Conservation (phyloP, 2,797 vertebrate species). For the Rhyacichthys aspro region DNA sequence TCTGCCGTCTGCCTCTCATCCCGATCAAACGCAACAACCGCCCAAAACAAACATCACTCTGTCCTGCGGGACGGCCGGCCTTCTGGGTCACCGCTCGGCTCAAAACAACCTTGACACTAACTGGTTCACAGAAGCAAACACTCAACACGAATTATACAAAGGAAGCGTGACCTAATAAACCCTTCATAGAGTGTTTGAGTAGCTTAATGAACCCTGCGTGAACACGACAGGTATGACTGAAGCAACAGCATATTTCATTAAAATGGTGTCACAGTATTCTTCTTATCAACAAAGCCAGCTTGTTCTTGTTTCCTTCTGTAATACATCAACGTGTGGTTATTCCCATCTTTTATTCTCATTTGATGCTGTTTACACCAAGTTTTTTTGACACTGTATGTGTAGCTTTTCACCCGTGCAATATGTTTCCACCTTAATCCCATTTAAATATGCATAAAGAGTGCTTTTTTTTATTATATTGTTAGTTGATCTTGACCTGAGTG, state of each 20-base stretch:
- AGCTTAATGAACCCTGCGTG: slow-evolving; percentile 38
- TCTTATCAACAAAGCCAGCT: slow-evolving; percentile 38
- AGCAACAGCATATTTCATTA: slow-evolving; percentile 47
- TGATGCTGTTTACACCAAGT: slow-evolving; percentile 20
- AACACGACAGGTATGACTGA: slow-evolving; percentile 41
- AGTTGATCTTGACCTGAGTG: too few relatives aligned
- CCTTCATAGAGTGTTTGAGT: slow-evolving; percentile 51
- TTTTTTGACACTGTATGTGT: too few relatives aligned
- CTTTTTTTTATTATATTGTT: too few relatives aligned
- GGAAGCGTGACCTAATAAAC: slow-evolving; percentile 41
- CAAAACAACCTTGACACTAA: slow-evolving; percentile 63
- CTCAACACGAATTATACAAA: slow-evolving; percentile 57
- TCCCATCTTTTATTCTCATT: slow-evolving; percentile 11
- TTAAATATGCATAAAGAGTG: too few relatives aligned
- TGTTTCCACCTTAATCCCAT: too few relatives aligned
- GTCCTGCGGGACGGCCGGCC: slow-evolving; percentile 38
- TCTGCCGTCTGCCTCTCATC: slow-evolving; percentile 48
- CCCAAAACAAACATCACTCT: slow-evolving; percentile 69
- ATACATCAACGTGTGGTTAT: slow-evolving; percentile 1
- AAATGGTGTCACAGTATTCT: slow-evolving; percentile 17
- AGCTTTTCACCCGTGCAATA: too few relatives aligned
- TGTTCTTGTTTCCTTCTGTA: slow-evolving; percentile 5
- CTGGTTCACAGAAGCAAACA: slow-evolving; percentile 33
- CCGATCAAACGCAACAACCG: slow-evolving; percentile 61
- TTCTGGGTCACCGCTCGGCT: slow-evolving; percentile 55